Evolutionary conservation across 1,140 invertebrate genomes (phyloP), one percentile per base, ranked within the genome.

Genomic region (Arion vulgaris): DNA sequence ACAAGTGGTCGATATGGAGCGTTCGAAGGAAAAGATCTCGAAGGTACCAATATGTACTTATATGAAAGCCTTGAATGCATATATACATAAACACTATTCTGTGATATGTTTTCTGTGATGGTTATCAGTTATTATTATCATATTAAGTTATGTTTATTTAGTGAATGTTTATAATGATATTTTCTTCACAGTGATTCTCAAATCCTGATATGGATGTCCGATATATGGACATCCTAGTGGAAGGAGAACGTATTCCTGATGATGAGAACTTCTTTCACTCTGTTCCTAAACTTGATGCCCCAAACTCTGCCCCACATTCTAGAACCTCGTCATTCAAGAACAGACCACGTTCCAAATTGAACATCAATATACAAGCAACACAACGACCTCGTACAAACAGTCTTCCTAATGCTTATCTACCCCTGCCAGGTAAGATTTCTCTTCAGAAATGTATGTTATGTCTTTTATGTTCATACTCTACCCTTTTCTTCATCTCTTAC

Each of bases 301-400:
- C 81, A 5, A 66, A 71, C 81, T 86, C 85, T 26, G 78, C 85
- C 23, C 83, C 86, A 1, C 86, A 87, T 51, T 86, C 84, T n/a
- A 75, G 88, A 0, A 87, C 88, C 11, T 86, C 85, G 53, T 89
- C 88, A 49, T 88, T 89, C 78, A 85, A 83, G 57, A 89, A 88
- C 62, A 49, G 85, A 17, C 84, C 86, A 15, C 76, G 88, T 38
- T 85, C 86, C 34, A 88, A 86, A 80, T 80, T 86, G 1, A 68
- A 84, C 39, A 57, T 86, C n/a, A 86, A 88, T 34, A 62, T 86
- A 2, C 72, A 83, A n/a, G 66, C 77, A 0, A 81, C 84, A 34
- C 83, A 87, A 39, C 80, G 87, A 45, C 87, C 86, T 19, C 78
- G 86, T 38, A 87, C 86, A 26, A 85, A 85, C 84, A 86, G 87